phyloP scores from a whole-genome alignment of 2,113 vertebrate species.

The Lampris incognitus region DNA sequence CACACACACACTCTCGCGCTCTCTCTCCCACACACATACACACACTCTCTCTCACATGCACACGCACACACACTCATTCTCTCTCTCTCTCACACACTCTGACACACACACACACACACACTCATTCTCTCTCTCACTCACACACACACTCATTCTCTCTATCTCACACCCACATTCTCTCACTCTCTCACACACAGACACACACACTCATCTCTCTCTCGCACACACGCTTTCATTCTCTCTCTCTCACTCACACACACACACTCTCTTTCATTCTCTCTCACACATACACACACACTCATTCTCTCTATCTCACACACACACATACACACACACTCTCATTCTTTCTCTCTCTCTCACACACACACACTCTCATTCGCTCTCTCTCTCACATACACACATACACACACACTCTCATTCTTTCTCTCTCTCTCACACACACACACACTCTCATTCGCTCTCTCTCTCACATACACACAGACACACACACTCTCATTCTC shows the following conservation, averaged over 20 bases:
- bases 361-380: too few relatives aligned
- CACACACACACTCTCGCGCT: not conserved
- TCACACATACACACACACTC: not conserved
- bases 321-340: too few relatives aligned
- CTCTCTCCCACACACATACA: not conserved
- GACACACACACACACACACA: too few relatives aligned
- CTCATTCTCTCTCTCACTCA: too few relatives aligned
- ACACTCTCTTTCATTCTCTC: not conserved
- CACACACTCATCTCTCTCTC: not conserved
- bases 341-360: too few relatives aligned
- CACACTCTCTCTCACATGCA: not conserved
- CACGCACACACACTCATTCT: not conserved
- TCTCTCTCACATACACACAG: too few relatives aligned
- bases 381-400: too few relatives aligned
- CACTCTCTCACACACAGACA: not conserved
- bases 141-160: not conserved
- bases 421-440: not conserved
- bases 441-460: not conserved
- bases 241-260: not conserved
- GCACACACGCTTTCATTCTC: not conserved
- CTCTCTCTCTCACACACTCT: not conserved
- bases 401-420: too few relatives aligned
- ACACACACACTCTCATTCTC: too few relatives aligned
- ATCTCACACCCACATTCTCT: not conserved
- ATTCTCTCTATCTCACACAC: not conserved